Evolutionary conservation across 2,113 vertebrate species (phyloP).

Genomic region (Alligator sinensis): DNA sequence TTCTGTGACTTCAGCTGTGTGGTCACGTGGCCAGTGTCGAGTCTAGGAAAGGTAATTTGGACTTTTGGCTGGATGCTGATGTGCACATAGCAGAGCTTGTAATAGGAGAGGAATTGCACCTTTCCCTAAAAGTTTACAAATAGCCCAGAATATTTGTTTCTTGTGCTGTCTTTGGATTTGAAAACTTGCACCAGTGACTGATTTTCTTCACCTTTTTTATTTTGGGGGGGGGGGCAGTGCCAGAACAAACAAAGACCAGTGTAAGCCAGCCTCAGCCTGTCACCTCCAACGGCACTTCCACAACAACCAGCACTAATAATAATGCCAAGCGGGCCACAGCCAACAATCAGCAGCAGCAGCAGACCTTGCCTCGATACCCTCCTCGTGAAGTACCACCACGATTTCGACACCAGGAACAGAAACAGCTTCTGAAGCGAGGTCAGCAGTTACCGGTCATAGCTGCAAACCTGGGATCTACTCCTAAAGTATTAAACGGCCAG

Average conservation of each 20-base stretch:
- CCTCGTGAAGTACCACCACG: slow-evolving; percentile 89
- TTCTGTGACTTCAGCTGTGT: not conserved
- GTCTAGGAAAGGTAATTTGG: not conserved
- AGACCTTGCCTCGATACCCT: slow-evolving; percentile 86
- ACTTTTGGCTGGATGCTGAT: not conserved
- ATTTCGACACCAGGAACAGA: slow-evolving; percentile 90
- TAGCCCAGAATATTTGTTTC: not conserved
- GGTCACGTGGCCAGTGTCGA: accelerated
- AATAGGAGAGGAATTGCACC: not conserved
- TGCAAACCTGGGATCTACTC: slow-evolving; percentile 89
- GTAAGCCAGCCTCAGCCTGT: slow-evolving; percentile 87
- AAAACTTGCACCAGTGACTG: slow-evolving; percentile 31
- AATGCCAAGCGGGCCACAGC: slow-evolving; percentile 93
- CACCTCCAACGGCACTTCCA: slow-evolving; percentile 82
- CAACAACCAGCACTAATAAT: slow-evolving; percentile 89
- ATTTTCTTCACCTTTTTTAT: slow-evolving; percentile 71
- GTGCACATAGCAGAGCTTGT: not conserved
- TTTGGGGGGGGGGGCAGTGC: slow-evolving; percentile 85
- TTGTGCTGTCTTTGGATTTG: not conserved
- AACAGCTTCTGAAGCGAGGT: slow-evolving; percentile 88
- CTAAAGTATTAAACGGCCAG: slow-evolving; percentile 81
- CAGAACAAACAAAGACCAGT: slow-evolving; percentile 89
- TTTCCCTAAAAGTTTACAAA: too few relatives aligned
- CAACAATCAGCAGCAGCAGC: slow-evolving; percentile 82
- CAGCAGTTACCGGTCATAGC: slow-evolving; percentile 84